phyloP scores from a whole-genome alignment of 2,113 vertebrate species.

The Empidonax alnorum region DNA sequence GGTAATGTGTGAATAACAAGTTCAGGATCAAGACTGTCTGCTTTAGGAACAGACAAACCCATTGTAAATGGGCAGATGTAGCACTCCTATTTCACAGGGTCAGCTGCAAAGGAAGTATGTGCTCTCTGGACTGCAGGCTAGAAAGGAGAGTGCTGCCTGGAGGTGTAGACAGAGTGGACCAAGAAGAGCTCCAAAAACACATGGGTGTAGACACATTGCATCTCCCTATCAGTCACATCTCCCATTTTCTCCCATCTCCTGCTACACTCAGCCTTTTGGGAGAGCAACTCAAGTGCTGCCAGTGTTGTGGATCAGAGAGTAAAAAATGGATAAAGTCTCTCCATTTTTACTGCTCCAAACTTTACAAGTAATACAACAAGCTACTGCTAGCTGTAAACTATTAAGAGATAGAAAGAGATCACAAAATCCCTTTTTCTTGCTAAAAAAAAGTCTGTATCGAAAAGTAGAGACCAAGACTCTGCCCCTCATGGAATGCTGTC shows the following conservation, averaged over 20 bases:
- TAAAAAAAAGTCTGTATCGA: neutral
- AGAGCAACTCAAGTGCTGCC: neutral
- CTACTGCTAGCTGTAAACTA: neutral
- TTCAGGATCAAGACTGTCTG: neutral
- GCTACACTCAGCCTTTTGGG: neutral
- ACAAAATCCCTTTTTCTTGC: rapidly evolving
- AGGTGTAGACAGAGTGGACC: neutral
- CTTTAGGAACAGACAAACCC: neutral
- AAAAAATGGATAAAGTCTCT: neutral
- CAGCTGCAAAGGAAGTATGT: neutral
- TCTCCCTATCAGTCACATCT: neutral
- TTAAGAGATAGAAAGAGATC: neutral
- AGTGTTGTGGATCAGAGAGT: neutral
- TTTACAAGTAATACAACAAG: neutral
- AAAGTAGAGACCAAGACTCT: neutral
- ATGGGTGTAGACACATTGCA: neutral
- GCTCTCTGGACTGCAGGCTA: neutral
- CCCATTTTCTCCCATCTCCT: neutral
- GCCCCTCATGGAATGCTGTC: neutral
- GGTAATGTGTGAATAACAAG: neutral
- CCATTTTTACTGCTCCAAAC: neutral
- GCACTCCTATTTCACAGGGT: neutral
- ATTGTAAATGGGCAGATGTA: neutral
- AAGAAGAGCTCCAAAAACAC: neutral
- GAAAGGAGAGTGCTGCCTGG: neutral